phyloP scores from a whole-genome alignment of 2,797 vertebrate genomes.

The Anisognathus igniventris region DNA sequence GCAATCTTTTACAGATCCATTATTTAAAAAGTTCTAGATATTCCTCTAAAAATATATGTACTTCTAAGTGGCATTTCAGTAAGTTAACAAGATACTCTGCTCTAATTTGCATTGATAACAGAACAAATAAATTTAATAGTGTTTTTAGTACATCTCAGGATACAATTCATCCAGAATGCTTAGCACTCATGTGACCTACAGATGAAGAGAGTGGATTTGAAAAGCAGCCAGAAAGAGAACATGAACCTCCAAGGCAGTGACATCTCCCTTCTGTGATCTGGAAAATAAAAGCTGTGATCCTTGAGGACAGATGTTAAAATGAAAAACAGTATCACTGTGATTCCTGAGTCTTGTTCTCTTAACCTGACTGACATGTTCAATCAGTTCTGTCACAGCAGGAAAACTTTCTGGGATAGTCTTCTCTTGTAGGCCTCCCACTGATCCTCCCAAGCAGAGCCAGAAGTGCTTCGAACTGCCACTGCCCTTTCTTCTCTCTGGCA shows the following conservation, averaged over 20 bases:
- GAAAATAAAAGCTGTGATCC: not conserved
- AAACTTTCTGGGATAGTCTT: not conserved
- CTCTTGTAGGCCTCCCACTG: accelerated
- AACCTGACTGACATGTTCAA: not conserved
- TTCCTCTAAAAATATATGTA: not conserved
- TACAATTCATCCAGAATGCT: not conserved
- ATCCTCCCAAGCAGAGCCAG: not conserved
- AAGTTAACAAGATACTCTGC: not conserved
- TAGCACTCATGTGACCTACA: not conserved
- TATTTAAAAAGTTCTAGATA: not conserved
- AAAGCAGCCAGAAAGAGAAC: not conserved
- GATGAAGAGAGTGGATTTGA: not conserved
- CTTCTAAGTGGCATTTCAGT: not conserved
- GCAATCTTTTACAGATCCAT: not conserved
- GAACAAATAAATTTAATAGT: not conserved
- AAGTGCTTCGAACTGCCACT: not conserved
- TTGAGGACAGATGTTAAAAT: not conserved
- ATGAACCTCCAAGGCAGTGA: not conserved
- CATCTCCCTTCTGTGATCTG: not conserved
- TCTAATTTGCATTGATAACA: not conserved
- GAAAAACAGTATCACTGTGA: not conserved
- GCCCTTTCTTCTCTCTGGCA: not conserved
- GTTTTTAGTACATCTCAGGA: not conserved
- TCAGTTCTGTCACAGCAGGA: not conserved
- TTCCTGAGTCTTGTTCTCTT: not conserved